A percentile compares a stretch with the other conserved stretches of the same genome.
phyloP scores from a whole-genome alignment of 2,797 vertebrate genomes.

The Chiroxiphia lanceolata region DNA sequence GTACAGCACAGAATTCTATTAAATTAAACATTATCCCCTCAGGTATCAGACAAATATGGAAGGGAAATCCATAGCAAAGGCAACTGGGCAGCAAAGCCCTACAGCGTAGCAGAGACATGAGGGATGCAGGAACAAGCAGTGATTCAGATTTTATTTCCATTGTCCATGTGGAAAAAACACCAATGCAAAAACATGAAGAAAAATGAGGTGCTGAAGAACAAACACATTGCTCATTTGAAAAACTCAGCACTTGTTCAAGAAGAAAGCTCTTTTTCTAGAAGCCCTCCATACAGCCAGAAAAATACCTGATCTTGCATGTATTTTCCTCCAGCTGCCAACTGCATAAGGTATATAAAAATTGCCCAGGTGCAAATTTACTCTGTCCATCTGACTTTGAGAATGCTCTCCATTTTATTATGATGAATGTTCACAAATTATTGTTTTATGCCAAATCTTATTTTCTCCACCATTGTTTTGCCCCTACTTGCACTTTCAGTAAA shows the following conservation, averaged over 20 bases:
- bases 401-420: not conserved
- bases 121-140: not conserved
- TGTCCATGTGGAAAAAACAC: not conserved
- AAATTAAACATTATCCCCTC: not conserved
- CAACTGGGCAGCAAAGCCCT: not conserved
- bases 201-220: not conserved
- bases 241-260: not conserved
- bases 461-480: not conserved
- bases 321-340: not conserved
- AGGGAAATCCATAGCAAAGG: not conserved
- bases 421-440: slow-evolving; percentile 1
- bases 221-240: not conserved
- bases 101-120: not conserved
- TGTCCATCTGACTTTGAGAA: not conserved
- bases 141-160: not conserved
- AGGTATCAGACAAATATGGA: not conserved
- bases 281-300: not conserved
- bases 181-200: not conserved
- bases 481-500: not conserved
- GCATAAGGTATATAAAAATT: not conserved
- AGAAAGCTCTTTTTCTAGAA: not conserved
- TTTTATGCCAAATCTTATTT: not conserved
- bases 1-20: not conserved
- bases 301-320: not conserved
- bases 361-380: not conserved